Evolutionary conservation across 2,797 vertebrate genomes (phyloP), one percentile per base, ranked within the genome.

Genomic region (Xiphorhynchus erythropygius): DNA sequence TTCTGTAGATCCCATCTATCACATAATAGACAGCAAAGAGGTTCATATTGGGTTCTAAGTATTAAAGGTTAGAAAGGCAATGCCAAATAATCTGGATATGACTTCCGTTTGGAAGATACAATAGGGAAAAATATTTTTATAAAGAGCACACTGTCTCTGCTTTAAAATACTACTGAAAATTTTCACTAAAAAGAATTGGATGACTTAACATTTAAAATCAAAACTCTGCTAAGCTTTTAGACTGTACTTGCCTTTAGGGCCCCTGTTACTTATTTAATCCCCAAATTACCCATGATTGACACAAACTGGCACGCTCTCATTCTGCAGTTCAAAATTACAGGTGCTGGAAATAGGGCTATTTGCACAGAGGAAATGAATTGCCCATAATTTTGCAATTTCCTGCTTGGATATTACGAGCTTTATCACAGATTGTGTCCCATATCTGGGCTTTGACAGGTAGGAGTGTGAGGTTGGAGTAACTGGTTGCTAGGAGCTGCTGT

Each of bases 401-500:
- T 88, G 50, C 91, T 86, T 93, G 76, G 57, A 23, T 84, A 57
- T 78, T 87, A 59, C 0, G 0, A 78, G 32, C 49, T 87, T 81
- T 90, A 15, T 91, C 69, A 27, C 73, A 76, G 73, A 69, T 76
- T 91, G 68, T 88, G 65, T 68, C 74, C 76, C 62, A 21, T 91
- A 78, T 79, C 69, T 84, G 35, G 69, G 42, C 50, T 47, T 44
- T 74, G 55, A 25, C 84, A 95, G 94, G 78, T 87, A 90, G 89
- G 75, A 90, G 74, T 50, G 21, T 2, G 23, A 91, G 78, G 68
- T 6, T 83, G 68, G 44, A 89, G 82, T 69, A 90, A 77, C 37
- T 12, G 42, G 85, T 94, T 95, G 88, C 93, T 97, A 95, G 84
- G 90, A 93, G 87, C 87, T 87, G 50, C 60, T 81, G n/a, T 85